These are phyloP conservation scores for Hiodon tergisus DNA, from an alignment of 2,113 vertebrate species.

Conservation along the genomic window DNA sequence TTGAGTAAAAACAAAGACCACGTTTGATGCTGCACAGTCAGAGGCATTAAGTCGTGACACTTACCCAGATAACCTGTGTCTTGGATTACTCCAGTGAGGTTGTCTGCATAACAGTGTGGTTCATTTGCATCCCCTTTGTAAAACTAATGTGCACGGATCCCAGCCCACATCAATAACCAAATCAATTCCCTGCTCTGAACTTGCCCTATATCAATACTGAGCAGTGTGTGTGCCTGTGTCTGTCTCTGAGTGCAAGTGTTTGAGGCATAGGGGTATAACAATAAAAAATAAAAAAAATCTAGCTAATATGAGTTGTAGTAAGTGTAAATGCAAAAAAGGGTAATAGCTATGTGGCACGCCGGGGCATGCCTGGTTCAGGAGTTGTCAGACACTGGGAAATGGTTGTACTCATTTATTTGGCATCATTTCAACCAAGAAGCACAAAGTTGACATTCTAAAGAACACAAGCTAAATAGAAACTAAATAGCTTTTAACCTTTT, in stretches of 20 bases:
- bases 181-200: slow-evolving; percentile 19
- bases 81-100: slow-evolving; percentile 36
- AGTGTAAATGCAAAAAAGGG: too few species aligned
- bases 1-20: background rate
- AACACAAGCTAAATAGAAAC: too few species aligned
- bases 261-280: too few species aligned
- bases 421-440: too few species aligned
- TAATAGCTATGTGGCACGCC: too few species aligned
- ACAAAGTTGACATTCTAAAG: too few species aligned
- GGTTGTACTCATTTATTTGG: too few species aligned
- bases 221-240: slow-evolving; percentile 3
- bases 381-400: too few species aligned
- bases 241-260: background rate
- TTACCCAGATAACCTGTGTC: slow-evolving; percentile 29
- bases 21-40: background rate
- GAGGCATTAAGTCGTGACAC: slow-evolving; percentile 9
- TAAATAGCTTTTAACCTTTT: too few species aligned
- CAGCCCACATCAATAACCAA: slow-evolving; percentile 23
- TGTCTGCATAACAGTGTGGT: slow-evolving; percentile 48
- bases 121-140: slow-evolving; percentile 37
- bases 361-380: too few species aligned
- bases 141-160: slow-evolving; percentile 39
- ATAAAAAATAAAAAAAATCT: background rate
- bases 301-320: background rate
- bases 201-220: background rate